A percentile compares a stretch with the other conserved stretches of the same genome.
phyloP scores from a whole-genome alignment of 1,140 invertebrate species.

The Drosophila repleta region DNA sequence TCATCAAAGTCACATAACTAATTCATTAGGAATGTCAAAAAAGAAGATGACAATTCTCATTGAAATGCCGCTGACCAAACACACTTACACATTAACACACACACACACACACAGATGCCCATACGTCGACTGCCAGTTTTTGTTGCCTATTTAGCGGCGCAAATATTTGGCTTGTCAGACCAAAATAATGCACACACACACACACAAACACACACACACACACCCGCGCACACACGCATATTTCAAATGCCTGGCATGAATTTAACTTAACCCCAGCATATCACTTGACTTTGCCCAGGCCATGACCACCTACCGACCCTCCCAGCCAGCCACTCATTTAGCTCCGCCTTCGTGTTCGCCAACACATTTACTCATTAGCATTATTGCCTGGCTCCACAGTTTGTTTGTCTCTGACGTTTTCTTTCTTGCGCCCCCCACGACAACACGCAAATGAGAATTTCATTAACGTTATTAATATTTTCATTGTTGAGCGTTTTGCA shows the following conservation, averaged over 20 bases:
- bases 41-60: constrained; percentile 16
- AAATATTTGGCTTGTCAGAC: constrained; percentile 49
- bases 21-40: constrained; percentile 42
- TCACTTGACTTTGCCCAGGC: neutral
- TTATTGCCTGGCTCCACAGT: constrained; percentile 51
- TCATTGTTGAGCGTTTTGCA: constrained; percentile 65
- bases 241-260: constrained; percentile 22
- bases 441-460: constrained; percentile 65
- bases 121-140: constrained; percentile 21
- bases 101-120: neutral
- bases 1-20: constrained; percentile 57
- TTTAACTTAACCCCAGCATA: constrained; percentile 52
- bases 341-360: neutral
- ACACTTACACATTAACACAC: constrained; percentile 1
- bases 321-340: neutral
- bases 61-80: constrained; percentile 8
- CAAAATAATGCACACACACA: constrained; percentile 5
- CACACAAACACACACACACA: neutral
- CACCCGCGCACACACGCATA: neutral
- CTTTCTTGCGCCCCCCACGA: constrained; percentile 1
- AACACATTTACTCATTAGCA: constrained; percentile 56
- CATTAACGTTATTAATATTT: constrained; percentile 77
- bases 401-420: constrained; percentile 42
- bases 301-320: neutral
- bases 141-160: constrained; percentile 59